Evolutionary conservation across 2,113 vertebrate genomes (phyloP).

Genomic region (Serinus canaria): DNA sequence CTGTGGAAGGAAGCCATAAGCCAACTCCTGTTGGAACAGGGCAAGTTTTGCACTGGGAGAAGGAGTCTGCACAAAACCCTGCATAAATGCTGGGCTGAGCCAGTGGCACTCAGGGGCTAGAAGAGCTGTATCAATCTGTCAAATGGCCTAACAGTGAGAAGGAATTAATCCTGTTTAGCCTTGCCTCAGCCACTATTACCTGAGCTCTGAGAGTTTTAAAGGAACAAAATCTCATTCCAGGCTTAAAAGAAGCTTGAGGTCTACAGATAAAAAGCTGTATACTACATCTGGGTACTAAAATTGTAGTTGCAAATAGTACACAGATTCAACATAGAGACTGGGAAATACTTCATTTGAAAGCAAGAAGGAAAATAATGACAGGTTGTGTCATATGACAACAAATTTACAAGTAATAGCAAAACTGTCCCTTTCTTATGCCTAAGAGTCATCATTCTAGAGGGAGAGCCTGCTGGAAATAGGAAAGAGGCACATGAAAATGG

Average conservation of each 20-base stretch:
- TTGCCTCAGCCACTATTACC: background rate
- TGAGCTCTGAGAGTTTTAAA: background rate
- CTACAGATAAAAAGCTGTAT: background rate
- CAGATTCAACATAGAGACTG: background rate
- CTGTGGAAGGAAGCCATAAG: background rate
- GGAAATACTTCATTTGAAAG: background rate
- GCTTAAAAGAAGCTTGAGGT: background rate
- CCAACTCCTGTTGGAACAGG: background rate
- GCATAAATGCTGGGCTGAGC: background rate
- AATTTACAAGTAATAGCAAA: background rate
- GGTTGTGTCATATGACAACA: background rate
- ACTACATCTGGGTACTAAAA: background rate
- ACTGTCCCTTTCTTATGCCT: background rate
- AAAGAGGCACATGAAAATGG: background rate
- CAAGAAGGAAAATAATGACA: background rate
- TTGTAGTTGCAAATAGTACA: background rate
- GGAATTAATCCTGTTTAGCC: background rate
- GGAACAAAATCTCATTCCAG: background rate
- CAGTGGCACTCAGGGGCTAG: background rate
- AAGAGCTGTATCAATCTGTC: background rate
- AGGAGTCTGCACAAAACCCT: background rate
- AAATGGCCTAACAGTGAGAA: background rate
- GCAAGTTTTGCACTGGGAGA: background rate
- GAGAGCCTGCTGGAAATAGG: background rate
- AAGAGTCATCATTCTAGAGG: background rate